Percentiles rank a stretch among this genome's conserved stretches.
phyloP scores from a whole-genome alignment of 92 coral and sea anemone genomes.

The Plumapathes pennacea region DNA sequence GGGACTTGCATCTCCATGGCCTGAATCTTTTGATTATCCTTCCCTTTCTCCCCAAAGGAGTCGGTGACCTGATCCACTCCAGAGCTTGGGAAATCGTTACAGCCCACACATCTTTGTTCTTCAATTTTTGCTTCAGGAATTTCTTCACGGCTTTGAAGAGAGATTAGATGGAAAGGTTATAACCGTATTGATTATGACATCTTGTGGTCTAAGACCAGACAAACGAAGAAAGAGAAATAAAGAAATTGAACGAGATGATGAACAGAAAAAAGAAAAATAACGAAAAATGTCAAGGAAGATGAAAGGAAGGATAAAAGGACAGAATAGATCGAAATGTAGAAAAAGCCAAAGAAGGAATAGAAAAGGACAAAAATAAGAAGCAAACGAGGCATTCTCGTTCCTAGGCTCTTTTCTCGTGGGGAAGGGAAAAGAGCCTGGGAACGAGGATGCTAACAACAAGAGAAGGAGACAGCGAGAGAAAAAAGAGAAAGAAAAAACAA shows the following conservation, averaged over 20 bases:
- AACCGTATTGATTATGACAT: too few relatives aligned
- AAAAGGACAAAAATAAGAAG: too few relatives aligned
- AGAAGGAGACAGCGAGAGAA: neutral
- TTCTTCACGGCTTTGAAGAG: constrained; percentile 48
- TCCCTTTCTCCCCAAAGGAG: constrained; percentile 61
- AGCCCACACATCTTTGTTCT: constrained; percentile 74
- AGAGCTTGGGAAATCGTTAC: constrained; percentile 77
- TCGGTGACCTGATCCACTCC: constrained; percentile 88
- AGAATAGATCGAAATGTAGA: too few relatives aligned
- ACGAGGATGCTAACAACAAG: neutral
- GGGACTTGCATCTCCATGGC: constrained; percentile 89
- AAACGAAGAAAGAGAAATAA: too few relatives aligned
- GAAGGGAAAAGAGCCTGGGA: neutral
- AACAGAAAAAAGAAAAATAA: too few relatives aligned
- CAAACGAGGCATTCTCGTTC: too few relatives aligned
- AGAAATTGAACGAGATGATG: too few relatives aligned
- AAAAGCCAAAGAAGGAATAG: too few relatives aligned
- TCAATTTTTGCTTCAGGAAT: constrained; percentile 55
- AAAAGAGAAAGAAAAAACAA: neutral
- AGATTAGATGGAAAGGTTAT: too few relatives aligned
- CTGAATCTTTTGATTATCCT: constrained; percentile 70
- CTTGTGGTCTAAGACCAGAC: too few relatives aligned
- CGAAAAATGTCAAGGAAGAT: too few relatives aligned
- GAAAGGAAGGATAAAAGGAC: too few relatives aligned
- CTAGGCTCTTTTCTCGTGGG: neutral